Percentiles rank a stretch among this genome's conserved stretches.
phyloP scores from a whole-genome alignment of 2,797 vertebrate species.

The Acrossocheilus fasciatus region DNA sequence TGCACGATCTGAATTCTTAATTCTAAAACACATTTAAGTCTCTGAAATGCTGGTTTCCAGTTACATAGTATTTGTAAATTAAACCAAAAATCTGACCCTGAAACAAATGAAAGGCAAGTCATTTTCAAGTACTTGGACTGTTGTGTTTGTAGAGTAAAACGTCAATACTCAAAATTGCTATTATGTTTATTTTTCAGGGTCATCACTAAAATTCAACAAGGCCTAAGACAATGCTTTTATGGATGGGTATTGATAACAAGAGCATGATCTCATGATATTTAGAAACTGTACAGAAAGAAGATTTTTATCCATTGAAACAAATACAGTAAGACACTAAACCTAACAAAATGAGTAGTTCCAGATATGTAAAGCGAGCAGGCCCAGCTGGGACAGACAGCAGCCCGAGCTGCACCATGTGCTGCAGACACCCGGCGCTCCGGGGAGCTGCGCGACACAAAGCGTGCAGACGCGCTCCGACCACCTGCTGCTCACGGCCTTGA shows the following conservation, averaged over 20 bases:
- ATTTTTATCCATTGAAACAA: neutral
- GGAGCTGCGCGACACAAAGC: too few species aligned
- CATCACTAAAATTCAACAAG: neutral
- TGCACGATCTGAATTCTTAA: neutral
- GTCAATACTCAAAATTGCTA: neutral
- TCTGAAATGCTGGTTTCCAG: neutral
- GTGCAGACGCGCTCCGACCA: neutral
- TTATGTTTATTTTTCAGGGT: neutral
- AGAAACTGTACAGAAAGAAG: neutral
- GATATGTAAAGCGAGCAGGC: neutral
- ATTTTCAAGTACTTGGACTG: neutral
- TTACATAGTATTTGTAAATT: neutral
- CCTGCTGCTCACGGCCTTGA: neutral
- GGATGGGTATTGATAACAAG: neutral
- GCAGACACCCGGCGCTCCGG: neutral
- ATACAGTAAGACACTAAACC: neutral
- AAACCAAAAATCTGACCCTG: neutral
- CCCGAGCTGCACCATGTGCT: conserved; percentile 56
- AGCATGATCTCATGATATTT: neutral
- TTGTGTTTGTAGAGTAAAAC: neutral
- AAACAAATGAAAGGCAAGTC: neutral
- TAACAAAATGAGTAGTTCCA: neutral
- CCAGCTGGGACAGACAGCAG: conserved; percentile 75
- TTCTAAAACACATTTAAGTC: neutral
- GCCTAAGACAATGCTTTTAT: neutral